Conservation (phyloP, 2,113 vertebrate genomes). For the Oncorhynchus kisutch region DNA sequence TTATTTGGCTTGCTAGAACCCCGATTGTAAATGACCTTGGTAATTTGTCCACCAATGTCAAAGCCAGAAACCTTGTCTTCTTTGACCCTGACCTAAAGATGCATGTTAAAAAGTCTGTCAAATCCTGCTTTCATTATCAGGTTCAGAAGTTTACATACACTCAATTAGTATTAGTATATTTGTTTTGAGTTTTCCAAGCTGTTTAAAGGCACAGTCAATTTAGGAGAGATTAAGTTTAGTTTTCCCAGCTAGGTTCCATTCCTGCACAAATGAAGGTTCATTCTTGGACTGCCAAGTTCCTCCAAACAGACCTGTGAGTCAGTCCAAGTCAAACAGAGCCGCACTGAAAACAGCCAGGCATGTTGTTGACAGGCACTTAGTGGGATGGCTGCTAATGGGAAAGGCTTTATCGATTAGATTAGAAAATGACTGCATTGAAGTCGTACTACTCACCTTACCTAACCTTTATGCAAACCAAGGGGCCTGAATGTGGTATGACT, state of each 20-base stretch:
- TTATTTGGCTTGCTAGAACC: too few species aligned
- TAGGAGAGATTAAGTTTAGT: neutral
- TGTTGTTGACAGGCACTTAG: neutral
- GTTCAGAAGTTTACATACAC: too few species aligned
- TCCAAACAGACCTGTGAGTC: neutral
- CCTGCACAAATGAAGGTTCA: neutral
- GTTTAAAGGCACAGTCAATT: too few species aligned
- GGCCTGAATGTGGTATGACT: too few species aligned
- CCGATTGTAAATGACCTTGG: too few species aligned
- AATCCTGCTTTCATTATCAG: too few species aligned
- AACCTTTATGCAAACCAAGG: conserved; percentile 19
- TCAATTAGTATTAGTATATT: too few species aligned
- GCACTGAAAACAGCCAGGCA: neutral
- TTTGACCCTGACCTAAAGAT: too few species aligned
- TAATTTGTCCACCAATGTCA: too few species aligned
- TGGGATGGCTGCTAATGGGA: neutral
- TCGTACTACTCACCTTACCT: neutral
- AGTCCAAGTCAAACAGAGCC: conserved; percentile 5
- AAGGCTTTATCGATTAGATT: neutral
- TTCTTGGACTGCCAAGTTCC: neutral
- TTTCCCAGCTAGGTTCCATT: neutral
- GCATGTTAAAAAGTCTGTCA: too few species aligned
- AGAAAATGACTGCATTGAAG: neutral
- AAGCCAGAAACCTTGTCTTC: too few species aligned
- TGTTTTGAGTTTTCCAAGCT: too few species aligned